Evolutionary conservation across 2,888 invertebrate species (phyloP), one percentile per base, ranked within the genome.

Genomic region (Tubiluchus corallicola): DNA sequence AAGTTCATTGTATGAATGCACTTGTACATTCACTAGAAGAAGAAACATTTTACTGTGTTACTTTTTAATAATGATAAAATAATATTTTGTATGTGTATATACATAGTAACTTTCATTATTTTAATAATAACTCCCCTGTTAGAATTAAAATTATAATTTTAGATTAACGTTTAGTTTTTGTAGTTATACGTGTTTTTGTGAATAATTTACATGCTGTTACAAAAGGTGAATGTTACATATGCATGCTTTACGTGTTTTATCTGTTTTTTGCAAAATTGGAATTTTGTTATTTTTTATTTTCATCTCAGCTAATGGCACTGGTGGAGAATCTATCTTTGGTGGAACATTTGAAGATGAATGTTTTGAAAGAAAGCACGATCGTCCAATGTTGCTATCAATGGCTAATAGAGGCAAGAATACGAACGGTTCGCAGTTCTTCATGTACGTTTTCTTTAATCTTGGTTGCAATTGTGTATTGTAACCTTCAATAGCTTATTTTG

Each of bases 341-440:
- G 87, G 88, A 53, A 84, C 82, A 38, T 98, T 96, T 71, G 81
- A 84, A 71, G 96, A 98, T 77, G 96, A 98, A 69, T 78, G 78
- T 57, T 88, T 96, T 66, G 75, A 75, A 18, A 58, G 82, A 44
- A 80, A 82, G 62, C 94, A 94, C 70, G 84, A 84, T 56, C 74
- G 75, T 53, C 82, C 90, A 15, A 88, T 79, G 63, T 69, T 98
- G 52, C 71, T 98, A 46, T 94, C 94, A 37, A 98, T 98, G 96
- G 96, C 96, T 15, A 98, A 98, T 69, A 74, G 88, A 57, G 94
- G 96, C 51, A 84, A 83, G 65, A 81, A 94, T 61, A 94, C 96
- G 37, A 98, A 98, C 67, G 92, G 96, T 47, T 94, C 94, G 2
- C 98, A 98, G 64, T 98, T 98, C 69, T 94, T 94, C 68, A 84